Conservation (phyloP, 2,113 vertebrate species). For the Neotragus pygmaeus region DNA sequence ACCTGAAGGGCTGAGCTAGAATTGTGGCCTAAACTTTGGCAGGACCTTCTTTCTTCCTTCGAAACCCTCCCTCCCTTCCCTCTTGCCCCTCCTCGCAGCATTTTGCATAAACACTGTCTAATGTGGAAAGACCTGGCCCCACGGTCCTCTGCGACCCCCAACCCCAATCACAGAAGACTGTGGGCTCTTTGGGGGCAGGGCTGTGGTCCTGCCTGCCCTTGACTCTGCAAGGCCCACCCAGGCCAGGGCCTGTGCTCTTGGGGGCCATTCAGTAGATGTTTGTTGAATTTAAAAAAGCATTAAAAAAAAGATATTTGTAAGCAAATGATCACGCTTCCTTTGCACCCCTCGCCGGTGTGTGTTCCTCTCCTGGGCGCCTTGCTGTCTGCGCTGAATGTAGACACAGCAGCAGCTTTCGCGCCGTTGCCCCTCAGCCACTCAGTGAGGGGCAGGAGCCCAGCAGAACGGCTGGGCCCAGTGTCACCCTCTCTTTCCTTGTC, state of each 20-base stretch:
- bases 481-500: background rate
- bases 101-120: background rate
- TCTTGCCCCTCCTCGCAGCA: background rate
- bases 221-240: background rate
- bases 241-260: background rate
- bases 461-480: background rate
- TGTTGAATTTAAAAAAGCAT: background rate
- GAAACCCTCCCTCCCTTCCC: too few species aligned
- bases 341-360: fast-evolving
- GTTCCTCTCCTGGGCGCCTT: too few species aligned
- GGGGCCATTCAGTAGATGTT: background rate
- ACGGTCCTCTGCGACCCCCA: fast-evolving
- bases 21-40: background rate
- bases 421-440: background rate
- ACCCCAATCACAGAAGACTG: too few species aligned
- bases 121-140: background rate
- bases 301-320: background rate
- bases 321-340: background rate
- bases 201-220: background rate
- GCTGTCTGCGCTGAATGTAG: background rate
- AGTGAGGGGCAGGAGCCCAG: background rate
- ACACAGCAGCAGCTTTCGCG: background rate
- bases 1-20: background rate
- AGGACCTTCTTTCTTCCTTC: background rate
- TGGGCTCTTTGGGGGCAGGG: background rate